A percentile compares a stretch with the other conserved stretches of the same genome.
phyloP scores from a whole-genome alignment of 2,888 invertebrate species.

The Oconnorella tubifera region DNA sequence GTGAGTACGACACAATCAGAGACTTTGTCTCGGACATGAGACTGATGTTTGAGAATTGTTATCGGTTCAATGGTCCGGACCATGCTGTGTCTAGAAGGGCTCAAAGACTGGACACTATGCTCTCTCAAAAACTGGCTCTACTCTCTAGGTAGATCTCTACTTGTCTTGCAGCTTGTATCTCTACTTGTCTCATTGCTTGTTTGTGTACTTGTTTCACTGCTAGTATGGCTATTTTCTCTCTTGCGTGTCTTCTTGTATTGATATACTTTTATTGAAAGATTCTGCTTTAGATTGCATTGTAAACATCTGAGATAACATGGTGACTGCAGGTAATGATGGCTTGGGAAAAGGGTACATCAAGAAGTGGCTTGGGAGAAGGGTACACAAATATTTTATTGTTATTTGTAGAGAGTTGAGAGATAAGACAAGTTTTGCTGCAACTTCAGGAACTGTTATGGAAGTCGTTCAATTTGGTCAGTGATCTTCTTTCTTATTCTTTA shows the following conservation, averaged over 20 bases:
- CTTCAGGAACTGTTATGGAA: slow-evolving; percentile 36
- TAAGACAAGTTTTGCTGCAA: slow-evolving; percentile 49
- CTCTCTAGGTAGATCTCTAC: slow-evolving; percentile 59
- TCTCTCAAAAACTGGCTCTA: slow-evolving; percentile 58
- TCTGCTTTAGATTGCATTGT: too few species aligned
- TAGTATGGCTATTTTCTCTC: too few species aligned
- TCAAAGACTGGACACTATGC: slow-evolving; percentile 56
- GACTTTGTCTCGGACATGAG: slow-evolving; percentile 59
- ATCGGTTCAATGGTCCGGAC: slow-evolving; percentile 59
- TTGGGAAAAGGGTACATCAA: too few species aligned
- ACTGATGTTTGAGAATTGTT: slow-evolving; percentile 60
- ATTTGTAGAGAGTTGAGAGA: slow-evolving; percentile 54
- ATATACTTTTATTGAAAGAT: slow-evolving; percentile 14
- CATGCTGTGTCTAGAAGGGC: slow-evolving; percentile 57
- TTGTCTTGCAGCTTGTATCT: too few species aligned
- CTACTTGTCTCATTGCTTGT: not conserved
- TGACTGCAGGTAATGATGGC: too few species aligned
- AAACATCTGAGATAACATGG: too few species aligned
- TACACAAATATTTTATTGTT: too few species aligned
- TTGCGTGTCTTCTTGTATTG: too few species aligned
- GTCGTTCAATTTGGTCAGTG: not conserved
- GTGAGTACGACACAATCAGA: slow-evolving; percentile 55
- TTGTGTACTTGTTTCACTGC: too few species aligned
- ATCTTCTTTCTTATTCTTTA: too few species aligned
- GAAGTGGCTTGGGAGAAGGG: too few species aligned